phyloP scores from a whole-genome alignment of 2,888 invertebrate species.

The Allacma fusca region DNA sequence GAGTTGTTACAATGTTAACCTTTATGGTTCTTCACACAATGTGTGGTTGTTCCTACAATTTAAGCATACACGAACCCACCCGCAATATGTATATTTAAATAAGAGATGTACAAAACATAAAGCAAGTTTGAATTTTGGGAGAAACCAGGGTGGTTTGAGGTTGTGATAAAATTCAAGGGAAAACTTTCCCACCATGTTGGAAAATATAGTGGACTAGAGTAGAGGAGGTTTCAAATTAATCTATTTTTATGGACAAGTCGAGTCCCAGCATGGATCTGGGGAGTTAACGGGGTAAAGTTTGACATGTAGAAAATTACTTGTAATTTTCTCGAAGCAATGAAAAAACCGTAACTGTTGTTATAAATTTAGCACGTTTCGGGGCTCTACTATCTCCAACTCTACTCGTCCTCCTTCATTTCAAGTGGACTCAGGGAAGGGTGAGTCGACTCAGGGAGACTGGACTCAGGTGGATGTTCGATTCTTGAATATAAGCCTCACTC shows the following conservation, averaged over 20 bases:
- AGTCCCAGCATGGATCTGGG: neutral
- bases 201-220: too few species aligned
- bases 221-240: neutral
- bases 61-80: too few species aligned
- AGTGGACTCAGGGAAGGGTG: too few species aligned
- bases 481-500: neutral
- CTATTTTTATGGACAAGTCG: neutral
- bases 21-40: neutral
- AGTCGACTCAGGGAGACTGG: neutral
- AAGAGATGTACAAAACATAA: too few species aligned
- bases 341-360: slow-evolving; percentile 2
- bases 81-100: too few species aligned
- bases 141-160: neutral
- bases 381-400: neutral
- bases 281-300: slow-evolving; percentile 1
- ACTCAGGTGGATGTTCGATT: neutral
- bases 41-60: neutral
- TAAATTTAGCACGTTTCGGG: slow-evolving; percentile 1
- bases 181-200: neutral
- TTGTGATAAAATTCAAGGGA: slow-evolving; percentile 2
- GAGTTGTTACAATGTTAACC: too few species aligned
- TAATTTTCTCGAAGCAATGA: slow-evolving; percentile 2
- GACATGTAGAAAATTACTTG: slow-evolving; percentile 12
- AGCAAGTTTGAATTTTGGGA: too few species aligned
- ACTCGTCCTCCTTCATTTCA: neutral